Evolutionary conservation across 2,797 vertebrate species (phyloP).

Genomic region (Thaleichthys pacificus): DNA sequence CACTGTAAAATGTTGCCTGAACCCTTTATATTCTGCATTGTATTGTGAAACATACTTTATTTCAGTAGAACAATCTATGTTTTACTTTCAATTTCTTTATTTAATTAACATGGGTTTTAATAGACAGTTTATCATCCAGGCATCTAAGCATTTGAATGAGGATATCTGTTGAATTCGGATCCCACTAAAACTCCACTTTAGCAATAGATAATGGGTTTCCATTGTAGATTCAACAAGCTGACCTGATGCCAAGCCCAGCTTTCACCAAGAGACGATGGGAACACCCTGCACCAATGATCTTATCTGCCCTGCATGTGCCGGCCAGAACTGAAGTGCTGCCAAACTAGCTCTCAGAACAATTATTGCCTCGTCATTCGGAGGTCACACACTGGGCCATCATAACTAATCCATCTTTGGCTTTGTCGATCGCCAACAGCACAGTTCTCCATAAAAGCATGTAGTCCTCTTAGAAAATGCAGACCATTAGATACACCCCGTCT

Average conservation of each 20-base stretch:
- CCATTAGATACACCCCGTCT: constrained; percentile 51
- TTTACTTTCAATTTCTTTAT: no score
- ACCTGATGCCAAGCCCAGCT: not conserved
- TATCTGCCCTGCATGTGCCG: constrained; percentile 40
- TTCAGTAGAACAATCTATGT: no score
- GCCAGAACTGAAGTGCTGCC: constrained; percentile 39
- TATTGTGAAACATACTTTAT: no score
- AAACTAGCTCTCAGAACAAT: constrained; percentile 42
- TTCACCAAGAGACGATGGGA: not conserved
- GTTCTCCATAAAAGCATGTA: constrained; percentile 61
- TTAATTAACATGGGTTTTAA: no score
- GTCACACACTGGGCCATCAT: constrained; percentile 51
- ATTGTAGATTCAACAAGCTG: not conserved
- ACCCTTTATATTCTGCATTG: no score
- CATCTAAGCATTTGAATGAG: no score
- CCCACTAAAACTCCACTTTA: no score
- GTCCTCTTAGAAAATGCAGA: constrained; percentile 64
- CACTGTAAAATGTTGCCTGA: no score
- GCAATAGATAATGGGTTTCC: not conserved
- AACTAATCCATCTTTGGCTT: constrained; percentile 51
- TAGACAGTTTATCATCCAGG: no score
- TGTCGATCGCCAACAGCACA: constrained; percentile 55
- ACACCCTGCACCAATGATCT: constrained; percentile 19
- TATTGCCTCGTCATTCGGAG: constrained; percentile 49
- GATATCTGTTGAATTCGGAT: no score